Conservation (phyloP, 1,140 invertebrate genomes). For the Brachionus paranguensis region DNA sequence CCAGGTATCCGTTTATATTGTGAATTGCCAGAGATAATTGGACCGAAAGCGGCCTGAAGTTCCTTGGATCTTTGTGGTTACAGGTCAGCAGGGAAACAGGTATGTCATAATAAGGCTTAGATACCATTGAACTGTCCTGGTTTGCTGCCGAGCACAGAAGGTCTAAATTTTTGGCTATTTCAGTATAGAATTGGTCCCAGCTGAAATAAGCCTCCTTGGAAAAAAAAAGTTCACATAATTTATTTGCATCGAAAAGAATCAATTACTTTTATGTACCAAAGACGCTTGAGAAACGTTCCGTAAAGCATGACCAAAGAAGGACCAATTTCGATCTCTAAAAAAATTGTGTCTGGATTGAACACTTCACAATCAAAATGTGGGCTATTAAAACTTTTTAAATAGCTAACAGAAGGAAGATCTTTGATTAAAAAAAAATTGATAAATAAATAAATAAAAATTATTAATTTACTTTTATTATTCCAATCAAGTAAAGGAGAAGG, state of each 20-base stretch:
- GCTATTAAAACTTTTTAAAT: slow-evolving; percentile 18
- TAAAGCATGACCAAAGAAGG: slow-evolving; percentile 10
- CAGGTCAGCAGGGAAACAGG: neutral
- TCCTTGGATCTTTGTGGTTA: slow-evolving; percentile 64
- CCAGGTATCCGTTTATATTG: slow-evolving; percentile 79
- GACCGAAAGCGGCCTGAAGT: slow-evolving; percentile 80
- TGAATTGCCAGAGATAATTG: slow-evolving; percentile 87
- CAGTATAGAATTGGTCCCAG: slow-evolving; percentile 37
- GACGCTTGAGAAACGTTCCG: slow-evolving; percentile 24
- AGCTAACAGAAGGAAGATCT: neutral
- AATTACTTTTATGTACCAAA: slow-evolving; percentile 38
- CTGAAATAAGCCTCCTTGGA: slow-evolving; percentile 31
- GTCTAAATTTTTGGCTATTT: slow-evolving; percentile 27
- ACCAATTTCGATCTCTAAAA: slow-evolving; percentile 32
- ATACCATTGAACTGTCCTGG: neutral
- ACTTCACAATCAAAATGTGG: slow-evolving; percentile 36
- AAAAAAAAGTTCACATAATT: neutral
- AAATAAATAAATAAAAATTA: neutral
- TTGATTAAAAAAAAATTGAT: neutral
- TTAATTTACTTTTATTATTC: slow-evolving; percentile 22
- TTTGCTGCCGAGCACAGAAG: neutral
- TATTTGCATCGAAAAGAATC: too few species aligned
- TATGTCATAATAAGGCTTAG: neutral
- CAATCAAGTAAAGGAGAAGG: slow-evolving; percentile 36
- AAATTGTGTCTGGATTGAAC: slow-evolving; percentile 31